These are phyloP conservation scores for Recurvirostra avosetta DNA, from an alignment of 2,113 vertebrate genomes.

Conservation along the genomic window DNA sequence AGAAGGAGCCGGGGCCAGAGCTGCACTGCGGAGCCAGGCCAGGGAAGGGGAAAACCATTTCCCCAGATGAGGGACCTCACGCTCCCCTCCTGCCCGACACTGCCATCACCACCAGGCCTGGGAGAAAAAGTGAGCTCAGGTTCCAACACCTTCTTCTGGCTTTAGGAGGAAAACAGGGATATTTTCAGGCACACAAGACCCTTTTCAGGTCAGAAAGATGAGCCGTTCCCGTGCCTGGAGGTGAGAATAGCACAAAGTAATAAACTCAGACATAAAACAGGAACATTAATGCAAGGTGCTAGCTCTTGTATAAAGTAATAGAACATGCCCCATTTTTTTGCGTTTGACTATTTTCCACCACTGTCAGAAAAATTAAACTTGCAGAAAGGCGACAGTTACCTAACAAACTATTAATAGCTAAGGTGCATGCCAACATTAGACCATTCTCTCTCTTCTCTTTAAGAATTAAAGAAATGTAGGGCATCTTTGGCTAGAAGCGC, in stretches of 20 bases:
- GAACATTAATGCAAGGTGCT: neutral
- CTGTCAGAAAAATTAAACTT: neutral
- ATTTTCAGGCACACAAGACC: neutral
- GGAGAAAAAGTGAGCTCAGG: neutral
- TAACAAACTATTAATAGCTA: neutral
- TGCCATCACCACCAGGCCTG: neutral
- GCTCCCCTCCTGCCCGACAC: rapidly evolving
- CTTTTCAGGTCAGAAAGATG: neutral
- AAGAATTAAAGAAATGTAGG: neutral
- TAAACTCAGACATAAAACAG: neutral
- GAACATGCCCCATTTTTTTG: neutral
- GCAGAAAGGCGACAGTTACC: neutral
- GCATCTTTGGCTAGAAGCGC: neutral
- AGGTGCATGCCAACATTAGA: neutral
- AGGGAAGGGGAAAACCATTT: neutral
- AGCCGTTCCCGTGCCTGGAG: neutral
- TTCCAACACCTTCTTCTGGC: neutral
- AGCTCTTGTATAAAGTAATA: neutral
- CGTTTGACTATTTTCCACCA: neutral
- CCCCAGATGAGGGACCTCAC: neutral
- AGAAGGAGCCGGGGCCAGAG: neutral
- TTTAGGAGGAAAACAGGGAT: neutral
- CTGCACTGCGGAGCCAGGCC: neutral
- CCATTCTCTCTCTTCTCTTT: neutral
- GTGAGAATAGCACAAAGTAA: neutral